Base-by-base conservation (phyloP, 2,113 vertebrate species). In the Terrapene triunguis region DNA sequence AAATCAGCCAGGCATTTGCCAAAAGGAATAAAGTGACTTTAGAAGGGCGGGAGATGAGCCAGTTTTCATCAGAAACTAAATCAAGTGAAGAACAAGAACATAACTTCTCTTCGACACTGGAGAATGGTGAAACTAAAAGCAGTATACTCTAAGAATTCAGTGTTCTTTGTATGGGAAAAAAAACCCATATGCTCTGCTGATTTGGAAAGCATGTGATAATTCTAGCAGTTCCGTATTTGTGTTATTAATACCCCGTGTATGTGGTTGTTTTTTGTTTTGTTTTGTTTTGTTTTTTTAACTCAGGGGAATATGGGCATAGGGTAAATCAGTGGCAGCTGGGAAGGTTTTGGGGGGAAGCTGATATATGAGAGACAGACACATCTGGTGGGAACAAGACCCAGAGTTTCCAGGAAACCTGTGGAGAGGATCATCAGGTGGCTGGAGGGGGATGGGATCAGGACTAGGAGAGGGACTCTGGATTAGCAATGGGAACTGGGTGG, bases 1-100 rank as follows among this genome's bases (percentile, higher is more conserved):
- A 99, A 97, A 99, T 99, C 98, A 99, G 98, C 95, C 98, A 98
- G 93, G 99, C 98, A 29, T 99, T 99, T 91, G 98, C 98, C 94
- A 99, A 98, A 95, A 99, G 99, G 87, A 99, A 99, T 97, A 99
- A 99, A 95, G 96, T 98, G 1, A 53, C 95, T 6, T 83, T 93
- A 1, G 96, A 96, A 9, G 90, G 91, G 80, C 97, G 97, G 19
- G 99, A 99, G 92, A 98, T 96, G 50, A 98, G 99, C 84, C 76
- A 93, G 2, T 87, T 80, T 10, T 2, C 80, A 0, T 81, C 59
- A 1, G 88, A 97, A 6, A 96, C 92, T 5, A 96, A 96, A 82
- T 62, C 93, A 0, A 97, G 92, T 0, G 21, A 59, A 16, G 87
- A 42, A 62, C 90, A 98, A 19, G 96, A 98, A 51, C 54, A 94